These are phyloP conservation scores for Sisyra nigra DNA, from an alignment of 2,888 invertebrate species.

Conservation along the genomic window DNA sequence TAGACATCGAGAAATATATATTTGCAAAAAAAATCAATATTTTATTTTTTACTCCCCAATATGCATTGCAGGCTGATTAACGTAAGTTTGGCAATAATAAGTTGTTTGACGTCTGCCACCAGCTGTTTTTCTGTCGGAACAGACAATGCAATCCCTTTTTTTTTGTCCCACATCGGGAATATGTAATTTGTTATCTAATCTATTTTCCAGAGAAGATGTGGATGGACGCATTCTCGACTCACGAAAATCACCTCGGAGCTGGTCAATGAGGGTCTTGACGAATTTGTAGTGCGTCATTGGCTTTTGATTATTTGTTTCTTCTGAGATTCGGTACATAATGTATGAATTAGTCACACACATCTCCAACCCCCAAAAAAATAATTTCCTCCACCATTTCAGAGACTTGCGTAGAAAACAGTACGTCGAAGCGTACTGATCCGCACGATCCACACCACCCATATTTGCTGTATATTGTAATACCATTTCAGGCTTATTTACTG, in stretches of 20 bases:
- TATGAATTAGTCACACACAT: constrained; percentile 13
- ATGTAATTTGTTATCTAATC: constrained; percentile 2
- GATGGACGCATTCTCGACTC: background rate
- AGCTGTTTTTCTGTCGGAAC: background rate
- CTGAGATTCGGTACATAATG: background rate
- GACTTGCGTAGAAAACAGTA: constrained; percentile 19
- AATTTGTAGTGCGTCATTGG: background rate
- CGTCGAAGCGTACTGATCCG: constrained; percentile 19
- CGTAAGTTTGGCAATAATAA: background rate
- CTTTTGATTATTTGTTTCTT: background rate
- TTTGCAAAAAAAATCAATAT: too few relatives aligned
- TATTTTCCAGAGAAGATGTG: background rate
- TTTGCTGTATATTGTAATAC: background rate
- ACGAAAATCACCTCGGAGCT: background rate
- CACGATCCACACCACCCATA: constrained; percentile 15
- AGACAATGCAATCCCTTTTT: constrained; percentile 2
- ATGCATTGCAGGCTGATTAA: background rate
- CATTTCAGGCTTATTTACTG: too few relatives aligned
- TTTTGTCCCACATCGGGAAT: background rate
- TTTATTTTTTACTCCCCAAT: background rate
- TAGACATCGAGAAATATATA: too few relatives aligned
- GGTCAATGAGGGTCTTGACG: background rate
- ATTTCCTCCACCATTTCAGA: constrained; percentile 20
- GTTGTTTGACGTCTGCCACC: background rate
- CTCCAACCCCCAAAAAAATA: constrained; percentile 18